Evolutionary conservation across 2,888 invertebrate species (phyloP).

Genomic region (Mongoloraphidia duomilia): DNA sequence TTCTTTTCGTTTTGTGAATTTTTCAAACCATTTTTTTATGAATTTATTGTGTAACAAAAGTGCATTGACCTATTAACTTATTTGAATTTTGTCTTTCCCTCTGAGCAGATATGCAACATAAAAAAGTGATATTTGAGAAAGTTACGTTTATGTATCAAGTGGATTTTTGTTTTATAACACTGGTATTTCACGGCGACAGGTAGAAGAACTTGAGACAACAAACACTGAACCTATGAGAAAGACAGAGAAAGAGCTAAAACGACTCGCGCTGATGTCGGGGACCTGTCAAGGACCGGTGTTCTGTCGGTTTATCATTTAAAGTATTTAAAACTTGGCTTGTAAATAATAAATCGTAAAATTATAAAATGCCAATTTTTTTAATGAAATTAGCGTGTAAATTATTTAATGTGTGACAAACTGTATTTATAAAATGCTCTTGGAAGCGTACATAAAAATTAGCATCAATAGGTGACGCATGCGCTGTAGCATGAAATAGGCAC

Average conservation of each 20-base stretch:
- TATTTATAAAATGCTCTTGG: background rate
- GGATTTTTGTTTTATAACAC: no score
- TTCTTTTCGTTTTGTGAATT: no score
- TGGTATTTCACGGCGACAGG: no score
- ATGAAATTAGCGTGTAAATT: background rate
- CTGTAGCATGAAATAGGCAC: constrained; percentile 40
- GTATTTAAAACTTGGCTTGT: background rate
- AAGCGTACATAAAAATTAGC: constrained; percentile 5
- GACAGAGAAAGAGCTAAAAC: background rate
- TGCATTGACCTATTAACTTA: no score
- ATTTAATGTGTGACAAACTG: background rate
- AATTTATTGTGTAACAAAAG: no score
- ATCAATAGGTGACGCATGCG: constrained; percentile 38
- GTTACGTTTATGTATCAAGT: no score
- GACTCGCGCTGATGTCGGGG: background rate
- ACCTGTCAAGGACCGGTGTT: background rate
- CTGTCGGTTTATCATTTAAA: background rate
- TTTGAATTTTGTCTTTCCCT: no score
- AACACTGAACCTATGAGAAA: no score
- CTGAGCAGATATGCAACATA: no score
- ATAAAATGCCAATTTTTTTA: background rate
- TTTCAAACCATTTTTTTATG: no score
- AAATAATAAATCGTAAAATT: background rate
- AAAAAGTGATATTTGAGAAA: no score
- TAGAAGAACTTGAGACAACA: no score